phyloP scores from a whole-genome alignment of 2,797 vertebrate genomes.

The Acrossocheilus fasciatus region DNA sequence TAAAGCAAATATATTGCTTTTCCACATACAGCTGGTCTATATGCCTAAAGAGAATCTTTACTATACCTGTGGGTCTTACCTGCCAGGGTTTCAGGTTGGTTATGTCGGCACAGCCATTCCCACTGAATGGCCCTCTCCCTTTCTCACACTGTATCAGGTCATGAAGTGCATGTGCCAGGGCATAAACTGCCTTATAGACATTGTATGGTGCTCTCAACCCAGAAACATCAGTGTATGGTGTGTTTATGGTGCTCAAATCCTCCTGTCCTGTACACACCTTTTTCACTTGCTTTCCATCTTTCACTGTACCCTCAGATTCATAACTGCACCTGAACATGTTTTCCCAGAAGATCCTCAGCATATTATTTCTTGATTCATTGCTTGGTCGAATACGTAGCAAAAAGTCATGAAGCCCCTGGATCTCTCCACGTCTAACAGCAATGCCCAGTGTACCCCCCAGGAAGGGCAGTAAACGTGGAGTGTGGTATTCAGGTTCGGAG shows the following conservation, averaged over 20 bases:
- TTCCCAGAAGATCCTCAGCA: conserved; percentile 55
- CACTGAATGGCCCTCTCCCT: background rate
- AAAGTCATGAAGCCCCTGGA: conserved; percentile 68
- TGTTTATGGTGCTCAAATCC: conserved; percentile 64
- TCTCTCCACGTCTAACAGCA: conserved; percentile 63
- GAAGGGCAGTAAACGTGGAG: conserved; percentile 5
- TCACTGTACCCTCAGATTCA: background rate
- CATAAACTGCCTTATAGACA: conserved; percentile 77
- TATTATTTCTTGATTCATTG: conserved; percentile 48
- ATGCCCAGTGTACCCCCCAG: background rate
- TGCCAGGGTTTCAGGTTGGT: conserved; percentile 62
- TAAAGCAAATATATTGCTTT: background rate
- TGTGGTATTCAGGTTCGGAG: conserved; percentile 11
- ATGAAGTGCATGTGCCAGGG: conserved; percentile 74
- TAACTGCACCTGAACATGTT: conserved; percentile 38
- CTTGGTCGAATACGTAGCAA: conserved; percentile 55
- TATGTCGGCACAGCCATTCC: conserved; percentile 59
- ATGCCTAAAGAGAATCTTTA: conserved; percentile 41
- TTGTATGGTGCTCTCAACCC: conserved; percentile 72
- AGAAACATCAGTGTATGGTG: conserved; percentile 74
- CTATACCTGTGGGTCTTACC: conserved; percentile 26
- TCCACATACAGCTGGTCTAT: background rate
- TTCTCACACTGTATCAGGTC: conserved; percentile 42
- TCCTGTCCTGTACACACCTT: conserved; percentile 69
- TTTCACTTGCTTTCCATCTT: conserved; percentile 9